phyloP scores from a whole-genome alignment of 2,797 vertebrate species.

The Cetoscarus ocellatus region DNA sequence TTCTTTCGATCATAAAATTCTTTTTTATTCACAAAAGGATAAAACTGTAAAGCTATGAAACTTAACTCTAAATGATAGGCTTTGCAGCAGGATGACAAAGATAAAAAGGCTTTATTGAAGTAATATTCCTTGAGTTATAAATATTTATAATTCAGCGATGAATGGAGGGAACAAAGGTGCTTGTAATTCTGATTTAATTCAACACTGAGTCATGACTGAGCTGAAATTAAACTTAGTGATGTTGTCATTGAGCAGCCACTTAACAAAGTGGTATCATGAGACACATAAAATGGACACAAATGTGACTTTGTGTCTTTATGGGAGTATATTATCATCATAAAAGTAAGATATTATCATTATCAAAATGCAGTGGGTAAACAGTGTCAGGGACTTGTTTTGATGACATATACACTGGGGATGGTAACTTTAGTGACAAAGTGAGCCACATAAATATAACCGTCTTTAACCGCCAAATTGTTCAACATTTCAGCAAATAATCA shows the following conservation, averaged over 20 bases:
- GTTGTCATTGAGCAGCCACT: slow-evolving; percentile 21
- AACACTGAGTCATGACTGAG: not conserved
- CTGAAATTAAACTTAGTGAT: slow-evolving; percentile 1
- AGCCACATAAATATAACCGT: too few species aligned
- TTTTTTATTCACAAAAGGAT: not conserved
- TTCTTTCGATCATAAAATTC: not conserved
- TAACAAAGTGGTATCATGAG: slow-evolving; percentile 14
- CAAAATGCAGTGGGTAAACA: too few species aligned
- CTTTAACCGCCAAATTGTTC: too few species aligned
- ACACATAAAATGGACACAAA: slow-evolving; percentile 10
- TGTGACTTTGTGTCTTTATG: slow-evolving; percentile 11
- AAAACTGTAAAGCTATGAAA: not conserved
- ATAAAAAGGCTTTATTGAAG: not conserved
- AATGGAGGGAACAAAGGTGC: not conserved
- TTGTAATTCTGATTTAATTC: not conserved
- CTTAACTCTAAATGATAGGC: not conserved
- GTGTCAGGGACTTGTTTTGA: too few species aligned
- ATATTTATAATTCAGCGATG: not conserved
- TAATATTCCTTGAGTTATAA: not conserved
- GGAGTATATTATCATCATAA: not conserved
- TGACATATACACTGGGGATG: too few species aligned
- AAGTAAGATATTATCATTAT: too few species aligned
- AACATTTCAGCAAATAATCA: too few species aligned
- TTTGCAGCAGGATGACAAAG: not conserved
- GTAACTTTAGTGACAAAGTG: too few species aligned